A percentile compares a stretch with the other conserved stretches of the same genome.
These are phyloP conservation scores for Agrypnus murinus DNA, from an alignment of 2,888 invertebrate genomes.

Conservation along the genomic window DNA sequence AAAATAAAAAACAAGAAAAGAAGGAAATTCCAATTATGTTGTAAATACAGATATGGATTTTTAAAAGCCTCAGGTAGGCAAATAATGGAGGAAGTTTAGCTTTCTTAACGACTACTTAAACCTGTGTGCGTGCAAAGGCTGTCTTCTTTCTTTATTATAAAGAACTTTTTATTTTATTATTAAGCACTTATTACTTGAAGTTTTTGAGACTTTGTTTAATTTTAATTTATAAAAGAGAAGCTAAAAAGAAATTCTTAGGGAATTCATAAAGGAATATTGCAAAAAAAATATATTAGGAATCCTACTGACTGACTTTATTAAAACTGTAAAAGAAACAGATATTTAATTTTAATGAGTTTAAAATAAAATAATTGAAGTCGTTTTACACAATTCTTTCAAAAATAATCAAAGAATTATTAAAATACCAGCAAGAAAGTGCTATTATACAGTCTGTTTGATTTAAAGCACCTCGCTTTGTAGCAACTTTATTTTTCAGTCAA, in stretches of 20 bases:
- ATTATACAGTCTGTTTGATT: no score
- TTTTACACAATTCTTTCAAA: background rate
- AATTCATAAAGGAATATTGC: background rate
- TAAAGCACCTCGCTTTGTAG: no score
- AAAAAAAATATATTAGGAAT: no score
- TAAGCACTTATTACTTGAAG: background rate
- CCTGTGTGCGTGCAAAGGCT: background rate
- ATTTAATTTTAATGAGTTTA: no score
- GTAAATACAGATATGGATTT: background rate
- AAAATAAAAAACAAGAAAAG: background rate
- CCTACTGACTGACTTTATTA: no score
- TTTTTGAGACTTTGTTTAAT: background rate
- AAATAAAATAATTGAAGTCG: background rate
- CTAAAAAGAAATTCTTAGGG: background rate
- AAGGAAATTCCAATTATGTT: background rate
- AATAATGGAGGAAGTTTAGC: background rate
- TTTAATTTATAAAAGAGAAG: background rate
- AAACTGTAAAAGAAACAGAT: no score
- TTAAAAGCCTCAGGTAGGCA: conserved; percentile 8
- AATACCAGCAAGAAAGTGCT: no score
- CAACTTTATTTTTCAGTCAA: no score
- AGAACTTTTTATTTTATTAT: conserved; percentile 4
- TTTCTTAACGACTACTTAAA: conserved; percentile 1
- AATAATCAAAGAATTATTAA: no score
- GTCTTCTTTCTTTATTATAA: background rate